A percentile compares a stretch with the other conserved stretches of the same genome.
These are phyloP conservation scores for Agonopterix alstromeriana DNA, from an alignment of 2,888 invertebrate species.

Conservation along the genomic window DNA sequence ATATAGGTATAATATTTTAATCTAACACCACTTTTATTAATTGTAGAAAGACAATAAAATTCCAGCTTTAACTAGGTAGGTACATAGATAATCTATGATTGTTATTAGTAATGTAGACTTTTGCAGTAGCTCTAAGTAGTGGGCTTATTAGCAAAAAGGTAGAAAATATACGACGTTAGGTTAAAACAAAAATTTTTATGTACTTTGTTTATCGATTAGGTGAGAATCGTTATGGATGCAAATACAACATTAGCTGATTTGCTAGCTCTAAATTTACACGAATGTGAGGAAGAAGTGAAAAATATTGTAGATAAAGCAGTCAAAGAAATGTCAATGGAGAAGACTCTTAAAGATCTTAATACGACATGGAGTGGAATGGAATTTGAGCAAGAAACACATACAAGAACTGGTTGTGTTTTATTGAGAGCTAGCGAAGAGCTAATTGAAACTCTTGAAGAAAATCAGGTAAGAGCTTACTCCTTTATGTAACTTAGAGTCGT, in stretches of 20 bases:
- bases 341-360: constrained; percentile 91
- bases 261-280: constrained; percentile 93
- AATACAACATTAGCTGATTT: constrained; percentile 95
- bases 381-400: constrained; percentile 92
- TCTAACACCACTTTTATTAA: no score
- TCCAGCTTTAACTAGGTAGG: no score
- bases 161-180: not conserved
- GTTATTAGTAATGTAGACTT: no score
- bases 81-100: no score
- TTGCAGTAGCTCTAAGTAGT: not conserved
- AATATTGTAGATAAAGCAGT: constrained; percentile 98
- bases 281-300: constrained; percentile 98
- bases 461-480: constrained; percentile 81
- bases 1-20: no score
- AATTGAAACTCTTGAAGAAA: constrained; percentile 97
- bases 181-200: not conserved
- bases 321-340: constrained; percentile 99
- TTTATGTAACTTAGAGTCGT: not conserved
- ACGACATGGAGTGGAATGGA: constrained; percentile 96
- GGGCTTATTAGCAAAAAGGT: not conserved
- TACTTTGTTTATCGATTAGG: constrained; percentile 70
- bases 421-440: constrained; percentile 95
- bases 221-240: constrained; percentile 94
- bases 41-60: no score
- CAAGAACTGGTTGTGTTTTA: constrained; percentile 90